phyloP scores from a whole-genome alignment of 2,888 invertebrate genomes.

The Erebia ligea region DNA sequence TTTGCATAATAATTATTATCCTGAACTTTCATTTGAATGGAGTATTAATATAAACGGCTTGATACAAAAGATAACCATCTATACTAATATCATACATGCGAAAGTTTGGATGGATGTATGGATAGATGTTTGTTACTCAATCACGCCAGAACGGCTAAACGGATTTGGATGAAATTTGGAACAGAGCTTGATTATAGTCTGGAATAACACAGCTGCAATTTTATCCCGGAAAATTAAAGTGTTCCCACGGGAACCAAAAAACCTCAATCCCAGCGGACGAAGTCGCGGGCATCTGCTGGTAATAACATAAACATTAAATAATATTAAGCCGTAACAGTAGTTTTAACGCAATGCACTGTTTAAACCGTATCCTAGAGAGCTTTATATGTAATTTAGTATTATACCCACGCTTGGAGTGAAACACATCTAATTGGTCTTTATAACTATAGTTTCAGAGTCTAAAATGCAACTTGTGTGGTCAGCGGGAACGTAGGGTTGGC shows the following conservation, averaged over 20 bases:
- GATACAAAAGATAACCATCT: conserved; percentile 9
- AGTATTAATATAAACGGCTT: background rate
- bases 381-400: conserved; percentile 35
- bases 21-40: conserved; percentile 1
- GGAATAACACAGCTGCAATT: too few species aligned
- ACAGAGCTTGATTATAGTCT: too few species aligned
- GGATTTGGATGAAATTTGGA: too few species aligned
- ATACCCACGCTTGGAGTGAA: conserved; percentile 18
- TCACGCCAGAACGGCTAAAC: too few species aligned
- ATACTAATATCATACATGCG: too few species aligned
- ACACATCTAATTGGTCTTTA: conserved; percentile 19
- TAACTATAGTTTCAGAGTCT: background rate
- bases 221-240: too few species aligned
- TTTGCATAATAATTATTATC: background rate
- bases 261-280: too few species aligned
- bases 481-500: conserved; percentile 14
- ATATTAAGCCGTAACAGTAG: conserved; percentile 31
- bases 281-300: too few species aligned
- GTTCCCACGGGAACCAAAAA: too few species aligned
- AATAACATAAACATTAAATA: conserved; percentile 16
- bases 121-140: too few species aligned
- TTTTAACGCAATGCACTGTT: conserved; percentile 34
- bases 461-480: conserved; percentile 9
- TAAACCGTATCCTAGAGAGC: conserved; percentile 34
- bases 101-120: too few species aligned